Evolutionary conservation across 2,797 vertebrate genomes (phyloP).

Genomic region (Hapalemur alaotrensis): DNA sequence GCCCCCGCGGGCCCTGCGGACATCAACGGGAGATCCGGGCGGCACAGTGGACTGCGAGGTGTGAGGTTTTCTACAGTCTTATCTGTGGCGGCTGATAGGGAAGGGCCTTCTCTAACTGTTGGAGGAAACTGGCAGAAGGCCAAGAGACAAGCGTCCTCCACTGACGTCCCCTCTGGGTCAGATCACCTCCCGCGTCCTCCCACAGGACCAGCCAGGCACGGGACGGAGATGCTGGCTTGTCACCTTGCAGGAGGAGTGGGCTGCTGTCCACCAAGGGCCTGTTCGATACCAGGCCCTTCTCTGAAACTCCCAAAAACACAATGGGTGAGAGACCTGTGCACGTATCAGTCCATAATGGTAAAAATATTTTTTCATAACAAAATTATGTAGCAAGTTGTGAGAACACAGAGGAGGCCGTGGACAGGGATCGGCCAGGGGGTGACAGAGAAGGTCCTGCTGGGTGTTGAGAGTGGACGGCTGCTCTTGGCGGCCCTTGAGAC

Average conservation of each 20-base stretch:
- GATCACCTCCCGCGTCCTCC: too few relatives aligned
- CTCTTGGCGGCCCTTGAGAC: background rate
- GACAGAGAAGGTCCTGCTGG: background rate
- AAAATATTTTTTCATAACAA: background rate
- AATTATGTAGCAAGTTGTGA: background rate
- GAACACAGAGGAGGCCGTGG: background rate
- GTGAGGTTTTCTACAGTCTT: background rate
- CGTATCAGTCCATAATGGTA: background rate
- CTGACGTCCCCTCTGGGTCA: background rate
- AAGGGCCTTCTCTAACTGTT: background rate
- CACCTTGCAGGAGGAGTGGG: rapidly evolving
- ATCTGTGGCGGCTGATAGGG: background rate
- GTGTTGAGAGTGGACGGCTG: background rate
- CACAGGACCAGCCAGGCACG: rapidly evolving
- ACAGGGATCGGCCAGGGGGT: rapidly evolving
- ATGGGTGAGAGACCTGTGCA: background rate
- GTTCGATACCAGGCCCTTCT: background rate
- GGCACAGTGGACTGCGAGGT: rapidly evolving
- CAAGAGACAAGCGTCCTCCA: background rate
- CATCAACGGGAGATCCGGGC: rapidly evolving
- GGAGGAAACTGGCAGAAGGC: background rate
- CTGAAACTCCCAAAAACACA: background rate
- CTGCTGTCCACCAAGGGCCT: background rate
- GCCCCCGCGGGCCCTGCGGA: background rate
- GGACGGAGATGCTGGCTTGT: background rate